phyloP scores from a whole-genome alignment of 35 echinoderm and acorn worm species.

The Eucidaris tribuloides region DNA sequence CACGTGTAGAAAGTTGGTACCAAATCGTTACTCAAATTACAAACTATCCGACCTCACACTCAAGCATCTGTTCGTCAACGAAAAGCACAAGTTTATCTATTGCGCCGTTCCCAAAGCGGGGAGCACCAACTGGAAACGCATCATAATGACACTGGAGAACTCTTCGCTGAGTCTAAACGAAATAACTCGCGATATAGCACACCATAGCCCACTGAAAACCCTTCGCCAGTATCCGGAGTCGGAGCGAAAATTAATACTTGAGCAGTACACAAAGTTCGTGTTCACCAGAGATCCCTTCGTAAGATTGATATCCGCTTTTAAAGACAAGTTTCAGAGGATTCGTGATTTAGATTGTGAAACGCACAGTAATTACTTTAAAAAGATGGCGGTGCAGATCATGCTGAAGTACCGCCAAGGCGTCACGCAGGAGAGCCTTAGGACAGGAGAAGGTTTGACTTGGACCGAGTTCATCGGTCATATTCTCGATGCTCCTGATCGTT shows the following conservation, averaged over 20 bases:
- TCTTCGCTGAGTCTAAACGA: constrained; percentile 34
- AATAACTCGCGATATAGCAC: constrained; percentile 72
- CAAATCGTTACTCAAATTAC: background rate
- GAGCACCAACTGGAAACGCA: constrained; percentile 92
- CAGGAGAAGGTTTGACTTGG: constrained; percentile 53
- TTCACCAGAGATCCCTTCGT: constrained; percentile 66
- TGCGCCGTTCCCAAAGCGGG: constrained; percentile 74
- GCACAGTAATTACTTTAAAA: constrained; percentile 36
- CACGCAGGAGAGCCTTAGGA: constrained; percentile 10
- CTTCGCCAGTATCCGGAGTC: constrained; percentile 7
- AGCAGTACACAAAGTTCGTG: constrained; percentile 49
- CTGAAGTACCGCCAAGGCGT: constrained; percentile 24
- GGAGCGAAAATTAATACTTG: constrained; percentile 20
- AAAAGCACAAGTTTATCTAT: constrained; percentile 12
- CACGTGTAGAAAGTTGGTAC: constrained; percentile 4
- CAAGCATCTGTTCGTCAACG: constrained; percentile 6
- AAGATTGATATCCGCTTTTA: constrained; percentile 60
- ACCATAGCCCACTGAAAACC: constrained; percentile 28
- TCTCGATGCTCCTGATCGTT: constrained; percentile 13
- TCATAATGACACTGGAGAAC: constrained; percentile 64
- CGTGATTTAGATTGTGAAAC: constrained; percentile 1
- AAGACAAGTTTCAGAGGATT: constrained; percentile 49
- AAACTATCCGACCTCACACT: background rate
- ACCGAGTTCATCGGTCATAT: constrained; percentile 23
- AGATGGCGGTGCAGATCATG: constrained; percentile 40